A percentile compares a stretch with the other conserved stretches of the same genome.
These are phyloP conservation scores for Borostomias antarcticus DNA, from an alignment of 2,797 vertebrate species.

Conservation along the genomic window DNA sequence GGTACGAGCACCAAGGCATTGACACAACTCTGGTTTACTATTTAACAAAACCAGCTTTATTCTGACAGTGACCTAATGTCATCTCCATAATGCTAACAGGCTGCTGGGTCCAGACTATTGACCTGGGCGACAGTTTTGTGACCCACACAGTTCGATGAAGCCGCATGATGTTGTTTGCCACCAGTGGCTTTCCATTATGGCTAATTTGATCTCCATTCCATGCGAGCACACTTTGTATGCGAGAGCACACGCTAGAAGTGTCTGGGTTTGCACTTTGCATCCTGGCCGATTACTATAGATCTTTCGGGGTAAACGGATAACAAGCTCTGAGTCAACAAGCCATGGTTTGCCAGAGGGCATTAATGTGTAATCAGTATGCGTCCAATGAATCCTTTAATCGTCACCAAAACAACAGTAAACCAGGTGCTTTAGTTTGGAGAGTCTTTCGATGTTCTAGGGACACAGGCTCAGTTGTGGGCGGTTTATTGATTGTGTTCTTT, in stretches of 20 bases:
- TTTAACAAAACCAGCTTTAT: not conserved
- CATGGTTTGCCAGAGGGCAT: not conserved
- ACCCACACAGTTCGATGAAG: slow-evolving; percentile 3
- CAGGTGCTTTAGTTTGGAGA: not conserved
- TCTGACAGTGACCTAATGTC: not conserved
- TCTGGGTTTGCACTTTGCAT: not conserved
- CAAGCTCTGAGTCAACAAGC: slow-evolving; percentile 20
- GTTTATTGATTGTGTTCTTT: not conserved
- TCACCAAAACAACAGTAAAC: slow-evolving; percentile 24
- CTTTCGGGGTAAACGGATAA: slow-evolving; percentile 27
- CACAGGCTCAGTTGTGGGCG: not conserved
- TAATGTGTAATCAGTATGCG: slow-evolving; percentile 1
- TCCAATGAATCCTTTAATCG: not conserved
- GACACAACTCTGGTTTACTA: not conserved
- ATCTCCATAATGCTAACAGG: not conserved
- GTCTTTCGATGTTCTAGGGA: not conserved
- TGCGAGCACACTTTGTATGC: not conserved
- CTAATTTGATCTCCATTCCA: slow-evolving; percentile 19
- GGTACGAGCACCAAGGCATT: not conserved
- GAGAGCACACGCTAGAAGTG: not conserved
- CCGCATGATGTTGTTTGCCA: not conserved
- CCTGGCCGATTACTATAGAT: slow-evolving; percentile 5
- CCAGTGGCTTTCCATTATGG: slow-evolving; percentile 1
- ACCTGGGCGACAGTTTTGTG: not conserved
- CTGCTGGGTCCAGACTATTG: slow-evolving; percentile 5